Percentiles rank a stretch among this genome's conserved stretches.
Evolutionary conservation across 2,888 invertebrate species (phyloP).

Genomic region (Protonemura montana): DNA sequence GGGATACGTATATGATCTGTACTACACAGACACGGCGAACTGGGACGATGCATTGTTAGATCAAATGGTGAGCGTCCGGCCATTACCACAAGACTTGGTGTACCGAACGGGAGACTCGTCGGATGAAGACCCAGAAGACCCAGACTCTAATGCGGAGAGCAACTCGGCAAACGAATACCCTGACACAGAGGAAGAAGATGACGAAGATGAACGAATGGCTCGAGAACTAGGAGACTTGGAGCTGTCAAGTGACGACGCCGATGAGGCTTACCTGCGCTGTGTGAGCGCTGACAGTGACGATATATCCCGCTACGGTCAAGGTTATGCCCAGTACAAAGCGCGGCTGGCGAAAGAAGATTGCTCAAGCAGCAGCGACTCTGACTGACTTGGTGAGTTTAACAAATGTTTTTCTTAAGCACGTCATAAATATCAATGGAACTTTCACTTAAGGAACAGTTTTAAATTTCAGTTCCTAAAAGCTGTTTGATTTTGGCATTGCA

Average conservation of each 20-base stretch:
- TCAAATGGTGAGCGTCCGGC: constrained; percentile 57
- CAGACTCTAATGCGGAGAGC: constrained; percentile 81
- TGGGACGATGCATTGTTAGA: constrained; percentile 59
- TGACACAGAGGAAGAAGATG: constrained; percentile 69
- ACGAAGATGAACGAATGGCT: constrained; percentile 69
- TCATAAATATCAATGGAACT: too few species aligned
- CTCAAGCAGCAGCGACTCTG: neutral
- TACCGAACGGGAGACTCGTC: constrained; percentile 53
- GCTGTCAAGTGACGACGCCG: constrained; percentile 58
- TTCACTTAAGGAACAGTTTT: too few species aligned
- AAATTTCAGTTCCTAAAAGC: too few species aligned
- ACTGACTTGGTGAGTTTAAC: neutral
- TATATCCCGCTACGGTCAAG: constrained; percentile 68
- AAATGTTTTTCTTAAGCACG: too few species aligned
- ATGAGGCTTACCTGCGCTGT: constrained; percentile 57
- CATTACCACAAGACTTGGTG: constrained; percentile 53
- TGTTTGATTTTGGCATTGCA: too few species aligned
- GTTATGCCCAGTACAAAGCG: constrained; percentile 74
- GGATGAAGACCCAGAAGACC: constrained; percentile 60
- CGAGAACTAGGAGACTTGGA: constrained; percentile 59
- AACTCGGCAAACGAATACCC: constrained; percentile 83
- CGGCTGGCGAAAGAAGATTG: constrained; percentile 53
- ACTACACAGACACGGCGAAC: constrained; percentile 63
- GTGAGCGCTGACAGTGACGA: constrained; percentile 59
- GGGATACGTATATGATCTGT: constrained; percentile 70